Evolutionary conservation across 35 echinoderm and acorn worm species (phyloP), one percentile per base, ranked within the genome.

Genomic region (Patiria miniata): DNA sequence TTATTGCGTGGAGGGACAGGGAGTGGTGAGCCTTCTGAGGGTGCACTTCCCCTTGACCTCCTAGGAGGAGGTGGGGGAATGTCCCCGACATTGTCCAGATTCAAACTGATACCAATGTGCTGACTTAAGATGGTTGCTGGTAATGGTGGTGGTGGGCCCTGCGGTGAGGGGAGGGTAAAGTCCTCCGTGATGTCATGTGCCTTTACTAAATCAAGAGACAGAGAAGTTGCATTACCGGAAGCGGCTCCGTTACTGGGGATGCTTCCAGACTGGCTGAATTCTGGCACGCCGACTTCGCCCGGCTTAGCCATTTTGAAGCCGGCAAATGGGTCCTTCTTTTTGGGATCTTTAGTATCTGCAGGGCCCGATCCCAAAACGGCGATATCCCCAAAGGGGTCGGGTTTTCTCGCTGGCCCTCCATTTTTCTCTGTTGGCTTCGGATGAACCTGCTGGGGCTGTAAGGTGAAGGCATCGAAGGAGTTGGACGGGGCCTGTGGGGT

Each of bases 251-350:
- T 83, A 1, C 53, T 22, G 2, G 60, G 21, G 23, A 7, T 59
- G 65, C 38, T 52, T 51, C 88, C 88, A 29, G 68, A 53, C 79
- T 37, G 88, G 80, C 76, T 90, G 23, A 90, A 77, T 53, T 90
- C 89, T 4, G 95, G 95, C 39, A 93, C 85, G 33, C 58, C 59
- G 8, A 93, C 91, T 84, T 93, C 91, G 16, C 95, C 95, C 0
- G 95, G 95, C 39, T 97, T 97, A 28, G 91, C 95, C 83, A 97
- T 97, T 88, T 93, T 93, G 56, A 90, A 97, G 4, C 77, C 85
- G 7, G 92, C 79, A 79, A 94, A 94, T 79, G 83, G 87, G 26
- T 99, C 93, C 57, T 94, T 99, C 57, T 68, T 78, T 34, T 79
- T 94, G 44, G 93, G 93, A 9, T 60, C 39, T 9, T 79, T 42